phyloP scores from a whole-genome alignment of 2,888 invertebrate species.

The Cotesia congregata region DNA sequence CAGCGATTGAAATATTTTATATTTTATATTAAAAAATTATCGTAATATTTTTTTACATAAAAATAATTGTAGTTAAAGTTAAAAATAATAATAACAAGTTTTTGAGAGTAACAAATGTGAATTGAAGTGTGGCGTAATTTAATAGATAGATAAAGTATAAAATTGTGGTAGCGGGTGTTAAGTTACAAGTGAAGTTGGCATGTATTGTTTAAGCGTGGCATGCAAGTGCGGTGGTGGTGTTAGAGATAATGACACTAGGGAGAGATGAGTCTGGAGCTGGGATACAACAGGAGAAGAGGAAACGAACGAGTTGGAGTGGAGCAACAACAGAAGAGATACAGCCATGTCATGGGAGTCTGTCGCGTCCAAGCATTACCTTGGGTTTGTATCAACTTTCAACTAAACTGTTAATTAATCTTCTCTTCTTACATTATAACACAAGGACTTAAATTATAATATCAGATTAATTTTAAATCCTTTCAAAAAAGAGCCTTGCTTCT shows the following conservation, averaged over 20 bases:
- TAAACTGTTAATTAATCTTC: neutral
- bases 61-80: neutral
- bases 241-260: conserved; percentile 55
- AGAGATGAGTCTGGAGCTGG: conserved; percentile 59
- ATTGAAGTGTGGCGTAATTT: neutral
- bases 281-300: conserved; percentile 50
- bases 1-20: neutral
- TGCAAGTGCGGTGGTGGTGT: conserved; percentile 54
- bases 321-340: conserved; percentile 56
- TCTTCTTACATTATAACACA: neutral
- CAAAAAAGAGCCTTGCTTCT: no score
- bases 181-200: conserved; percentile 44
- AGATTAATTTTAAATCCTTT: no score
- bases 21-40: neutral
- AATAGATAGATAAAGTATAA: conserved; percentile 7
- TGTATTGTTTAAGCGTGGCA: conserved; percentile 59
- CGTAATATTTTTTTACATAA: conserved; percentile 6
- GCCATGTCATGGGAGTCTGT: conserved; percentile 90
- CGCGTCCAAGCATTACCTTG: conserved; percentile 85
- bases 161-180: conserved; percentile 22
- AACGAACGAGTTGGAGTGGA: conserved; percentile 49
- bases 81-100: neutral
- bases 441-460: neutral
- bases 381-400: conserved; percentile 66
- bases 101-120: neutral